Evolutionary conservation across 30 jellyfish, hydroid and myxozoan genomes (phyloP).

Genomic region (Sanderia malayensis): DNA sequence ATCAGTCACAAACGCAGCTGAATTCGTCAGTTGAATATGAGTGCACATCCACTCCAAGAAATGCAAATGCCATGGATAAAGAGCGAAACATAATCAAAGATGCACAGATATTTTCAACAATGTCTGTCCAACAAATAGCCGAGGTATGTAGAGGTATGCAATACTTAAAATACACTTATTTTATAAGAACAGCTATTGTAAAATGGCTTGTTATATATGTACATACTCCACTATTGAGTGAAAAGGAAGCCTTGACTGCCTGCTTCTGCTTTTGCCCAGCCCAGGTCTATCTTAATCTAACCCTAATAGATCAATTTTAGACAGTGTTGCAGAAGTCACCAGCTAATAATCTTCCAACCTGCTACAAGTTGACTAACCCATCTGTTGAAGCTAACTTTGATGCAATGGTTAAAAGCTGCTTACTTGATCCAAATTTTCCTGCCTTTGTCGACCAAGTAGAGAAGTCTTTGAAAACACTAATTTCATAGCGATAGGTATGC

Average conservation of each 20-base stretch:
- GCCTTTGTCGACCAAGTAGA: constrained; percentile 83
- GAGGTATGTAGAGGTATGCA: too few species aligned
- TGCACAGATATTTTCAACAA: constrained; percentile 32
- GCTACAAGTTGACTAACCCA: constrained; percentile 42
- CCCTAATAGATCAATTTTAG: too few species aligned
- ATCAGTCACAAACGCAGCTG: constrained; percentile 41
- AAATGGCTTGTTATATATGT: too few species aligned
- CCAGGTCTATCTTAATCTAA: too few species aligned
- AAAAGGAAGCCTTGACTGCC: too few species aligned
- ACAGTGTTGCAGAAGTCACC: constrained; percentile 19
- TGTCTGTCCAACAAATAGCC: constrained; percentile 33
- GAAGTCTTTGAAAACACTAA: constrained; percentile 37
- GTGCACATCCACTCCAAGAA: constrained; percentile 13
- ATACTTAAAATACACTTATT: too few species aligned
- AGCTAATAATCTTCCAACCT: constrained; percentile 23
- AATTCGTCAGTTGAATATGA: constrained; percentile 37
- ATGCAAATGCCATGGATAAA: constrained; percentile 1
- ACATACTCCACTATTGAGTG: too few species aligned
- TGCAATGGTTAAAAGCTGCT: constrained; percentile 56
- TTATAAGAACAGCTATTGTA: too few species aligned
- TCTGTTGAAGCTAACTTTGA: constrained; percentile 24
- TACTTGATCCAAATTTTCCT: constrained; percentile 84
- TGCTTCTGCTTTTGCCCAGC: too few species aligned
- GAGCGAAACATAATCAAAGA: neutral
- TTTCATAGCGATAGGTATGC: too few species aligned